Evolutionary conservation across 2,888 invertebrate genomes (phyloP), one percentile per base, ranked within the genome.

Genomic region (Myopa tessellatipennis): DNA sequence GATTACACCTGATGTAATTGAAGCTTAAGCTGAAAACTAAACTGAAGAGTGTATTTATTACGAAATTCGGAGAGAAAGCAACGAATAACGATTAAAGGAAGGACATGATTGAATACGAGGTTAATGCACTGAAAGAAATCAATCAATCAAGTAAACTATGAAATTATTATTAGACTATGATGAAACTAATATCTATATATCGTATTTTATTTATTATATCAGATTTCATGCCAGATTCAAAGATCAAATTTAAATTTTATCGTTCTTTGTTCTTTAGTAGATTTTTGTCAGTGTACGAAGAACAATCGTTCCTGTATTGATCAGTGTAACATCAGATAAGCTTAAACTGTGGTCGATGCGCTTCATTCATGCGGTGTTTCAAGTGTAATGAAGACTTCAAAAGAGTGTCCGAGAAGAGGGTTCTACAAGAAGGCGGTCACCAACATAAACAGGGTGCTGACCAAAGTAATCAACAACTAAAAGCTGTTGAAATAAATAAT

Each of bases 51-150:
- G 55, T 52, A 34, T 26, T 26, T 69, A 50, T 26, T 26, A 34
- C 50, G 50, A 60, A 73, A 61, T 61, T 73, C 26, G 73, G 50
- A 40, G 73, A 61, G 63, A 73, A 73, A 73, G 65, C 65, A 1
- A 65, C 65, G 16, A 2, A 55, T n/a, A n/a, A n/a, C 55, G 55
- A 55, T 67, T n/a, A 67, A 40, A 26, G 70, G 36, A 6, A 83
- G 84, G 84, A 85, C 85, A 82, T 85, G 79, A 79, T 12, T 55
- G 55, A 45, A 76, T 77, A 79, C 85, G 83, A 77, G 84, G 81
- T 82, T 80, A 68, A 78, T 34, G 50, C 63, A 74, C 85, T 79
- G 80, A 4, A 6, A 81, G 7, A 18, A 80, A 78, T 55, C 16
- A 16, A 55, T 8, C 45, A 6, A 45, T n/a, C n/a, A n/a, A n/a